These are phyloP conservation scores for Plecotus auritus DNA, from an alignment of 2,113 vertebrate genomes.

Conservation along the genomic window DNA sequence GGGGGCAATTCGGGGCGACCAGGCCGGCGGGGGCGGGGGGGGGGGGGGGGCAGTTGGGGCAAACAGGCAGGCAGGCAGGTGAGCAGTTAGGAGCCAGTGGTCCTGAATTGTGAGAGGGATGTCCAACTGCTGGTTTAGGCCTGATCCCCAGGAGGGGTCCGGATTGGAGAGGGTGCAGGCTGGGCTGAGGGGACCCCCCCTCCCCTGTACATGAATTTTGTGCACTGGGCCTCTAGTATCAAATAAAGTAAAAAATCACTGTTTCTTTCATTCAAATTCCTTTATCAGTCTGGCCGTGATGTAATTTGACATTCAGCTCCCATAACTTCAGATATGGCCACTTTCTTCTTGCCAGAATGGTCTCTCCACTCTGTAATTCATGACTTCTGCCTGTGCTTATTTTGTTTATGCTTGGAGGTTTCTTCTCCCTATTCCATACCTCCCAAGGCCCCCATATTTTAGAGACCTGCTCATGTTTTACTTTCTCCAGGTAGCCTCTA, in stretches of 20 bases:
- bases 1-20: no score
- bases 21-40: accelerated
- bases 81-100: no score
- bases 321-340: not conserved
- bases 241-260: not conserved
- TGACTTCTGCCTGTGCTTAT: not conserved
- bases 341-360: not conserved
- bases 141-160: no score
- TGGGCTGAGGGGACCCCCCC: no score
- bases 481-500: not conserved
- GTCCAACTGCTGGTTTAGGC: no score
- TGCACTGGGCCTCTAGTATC: no score
- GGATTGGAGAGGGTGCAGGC: no score
- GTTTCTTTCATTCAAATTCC: not conserved
- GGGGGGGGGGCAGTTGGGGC: no score
- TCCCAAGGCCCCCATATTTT: not conserved
- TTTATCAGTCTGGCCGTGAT: not conserved
- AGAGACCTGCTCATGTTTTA: not conserved
- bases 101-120: no score
- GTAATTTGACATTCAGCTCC: not conserved
- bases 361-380: not conserved
- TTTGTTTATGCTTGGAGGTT: not conserved
- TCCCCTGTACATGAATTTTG: no score
- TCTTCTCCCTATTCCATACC: not conserved
- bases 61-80: no score